A percentile compares a stretch with the other conserved stretches of the same genome.
Conservation (phyloP, 2,113 vertebrate genomes). For the Nesogale talazaci region DNA sequence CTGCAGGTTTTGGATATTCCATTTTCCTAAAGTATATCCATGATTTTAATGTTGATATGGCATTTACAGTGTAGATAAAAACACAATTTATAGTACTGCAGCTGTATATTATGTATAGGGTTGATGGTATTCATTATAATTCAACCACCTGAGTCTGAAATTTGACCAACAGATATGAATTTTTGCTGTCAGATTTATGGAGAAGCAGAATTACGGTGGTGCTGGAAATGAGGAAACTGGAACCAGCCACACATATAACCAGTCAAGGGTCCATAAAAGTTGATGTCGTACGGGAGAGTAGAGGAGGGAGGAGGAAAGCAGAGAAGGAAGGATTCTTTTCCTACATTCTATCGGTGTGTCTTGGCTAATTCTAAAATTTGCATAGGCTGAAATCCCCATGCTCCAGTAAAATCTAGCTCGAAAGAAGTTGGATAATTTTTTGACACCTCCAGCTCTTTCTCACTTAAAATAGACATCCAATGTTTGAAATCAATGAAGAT, state of each 20-base stretch:
- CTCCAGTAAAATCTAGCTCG: conserved; percentile 38
- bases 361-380: conserved; percentile 46
- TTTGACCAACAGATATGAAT: neutral
- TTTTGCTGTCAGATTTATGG: conserved; percentile 14
- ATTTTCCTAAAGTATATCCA: conserved; percentile 23
- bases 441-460: neutral
- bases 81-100: neutral
- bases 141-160: conserved; percentile 8
- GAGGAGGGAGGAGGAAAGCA: neutral
- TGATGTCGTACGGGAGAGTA: neutral
- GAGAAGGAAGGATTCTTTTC: neutral
- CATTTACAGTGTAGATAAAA: neutral
- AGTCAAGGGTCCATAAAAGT: neutral
- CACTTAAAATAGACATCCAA: conserved; percentile 4
- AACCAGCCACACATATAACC: neutral
- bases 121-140: neutral
- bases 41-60: conserved; percentile 20
- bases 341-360: conserved; percentile 15
- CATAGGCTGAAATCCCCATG: conserved; percentile 46
- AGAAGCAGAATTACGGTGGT: conserved; percentile 2
- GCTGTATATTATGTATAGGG: neutral
- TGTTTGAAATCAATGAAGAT: conserved; percentile 25
- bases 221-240: neutral
- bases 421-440: conserved; percentile 55
- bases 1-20: neutral